Base-by-base conservation (phyloP, 1,140 invertebrate species). In the Panagrolaimus sp. region DNA sequence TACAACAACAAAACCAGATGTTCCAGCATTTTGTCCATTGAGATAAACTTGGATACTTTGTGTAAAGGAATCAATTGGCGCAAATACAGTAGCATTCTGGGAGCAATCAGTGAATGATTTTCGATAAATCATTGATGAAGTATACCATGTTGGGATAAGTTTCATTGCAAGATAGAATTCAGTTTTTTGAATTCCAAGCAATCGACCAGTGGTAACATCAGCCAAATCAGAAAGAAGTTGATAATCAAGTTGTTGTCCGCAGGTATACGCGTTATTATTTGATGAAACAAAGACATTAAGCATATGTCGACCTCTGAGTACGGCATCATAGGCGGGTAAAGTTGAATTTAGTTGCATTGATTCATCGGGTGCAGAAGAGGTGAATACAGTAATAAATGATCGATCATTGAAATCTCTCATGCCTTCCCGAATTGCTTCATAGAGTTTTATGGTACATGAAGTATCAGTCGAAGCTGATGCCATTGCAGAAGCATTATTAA, bases 101-200 rank as follows among this genome's bases (percentile, higher is more conserved):
- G 26, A 14, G 38, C 63, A 64, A 28, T 64, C 63, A 21, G 1
- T 4, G 5, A 43, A 32, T 12, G n/a, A 32, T 10, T 43, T 32
- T 17, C 43, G 15, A 17, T 64, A 64, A 10, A 64, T 28, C 1
- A 64, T 10, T 32, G 28, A 32, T 2, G 63, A 43, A 32, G n/a
- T 9, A 28, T 32, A 64, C 28, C 43, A 64, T 7, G 63, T 43
- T n/a, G 63, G 63, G 28, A 64, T 64, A 12, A 64, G 28, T 43
- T 64, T 64, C 28, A 64, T 43, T 32, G 17, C 63, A 17, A 24
- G 28, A 17, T 43, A 64, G 63, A 64, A 43, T n/a, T 64, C 28
- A 17, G 63, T 21, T 15, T 32, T 17, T 10, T 38, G 12, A 28
- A 64, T 32, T 9, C 17, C 28, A 17, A 43, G 17, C 15, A 64